These are phyloP conservation scores for Anas platyrhynchos DNA, from an alignment of 2,113 vertebrate species.

Conservation along the genomic window DNA sequence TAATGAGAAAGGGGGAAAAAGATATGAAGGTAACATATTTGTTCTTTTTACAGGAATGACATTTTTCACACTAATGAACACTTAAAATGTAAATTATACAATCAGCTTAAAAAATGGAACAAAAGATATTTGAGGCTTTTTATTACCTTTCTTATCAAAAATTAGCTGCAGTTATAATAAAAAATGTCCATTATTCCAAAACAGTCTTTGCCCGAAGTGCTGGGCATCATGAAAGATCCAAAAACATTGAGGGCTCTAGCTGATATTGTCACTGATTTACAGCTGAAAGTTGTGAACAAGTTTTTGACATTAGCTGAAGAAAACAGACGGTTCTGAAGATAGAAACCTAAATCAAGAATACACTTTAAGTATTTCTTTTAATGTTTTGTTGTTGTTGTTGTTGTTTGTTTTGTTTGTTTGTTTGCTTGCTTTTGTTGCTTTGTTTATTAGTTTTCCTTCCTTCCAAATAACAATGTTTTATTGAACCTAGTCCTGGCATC, in stretches of 20 bases:
- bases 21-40: constrained; percentile 61
- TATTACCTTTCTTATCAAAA: constrained; percentile 28
- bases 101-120: constrained; percentile 56
- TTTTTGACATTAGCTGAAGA: neutral
- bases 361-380: neutral
- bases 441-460: too few species aligned
- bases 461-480: neutral
- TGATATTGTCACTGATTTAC: neutral
- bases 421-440: too few species aligned
- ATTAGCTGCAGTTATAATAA: constrained; percentile 25
- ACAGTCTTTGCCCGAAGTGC: neutral
- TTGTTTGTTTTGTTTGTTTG: neutral
- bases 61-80: constrained; percentile 71
- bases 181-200: neutral
- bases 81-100: constrained; percentile 73
- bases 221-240: neutral
- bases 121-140: neutral
- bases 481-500: neutral
- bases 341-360: neutral
- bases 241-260: neutral
- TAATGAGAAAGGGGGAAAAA: constrained; percentile 11
- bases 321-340: neutral
- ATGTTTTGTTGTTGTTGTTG: neutral
- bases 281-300: neutral
- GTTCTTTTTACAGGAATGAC: constrained; percentile 31